Evolutionary conservation across 2,113 vertebrate genomes (phyloP).

Genomic region (Solea senegalensis): DNA sequence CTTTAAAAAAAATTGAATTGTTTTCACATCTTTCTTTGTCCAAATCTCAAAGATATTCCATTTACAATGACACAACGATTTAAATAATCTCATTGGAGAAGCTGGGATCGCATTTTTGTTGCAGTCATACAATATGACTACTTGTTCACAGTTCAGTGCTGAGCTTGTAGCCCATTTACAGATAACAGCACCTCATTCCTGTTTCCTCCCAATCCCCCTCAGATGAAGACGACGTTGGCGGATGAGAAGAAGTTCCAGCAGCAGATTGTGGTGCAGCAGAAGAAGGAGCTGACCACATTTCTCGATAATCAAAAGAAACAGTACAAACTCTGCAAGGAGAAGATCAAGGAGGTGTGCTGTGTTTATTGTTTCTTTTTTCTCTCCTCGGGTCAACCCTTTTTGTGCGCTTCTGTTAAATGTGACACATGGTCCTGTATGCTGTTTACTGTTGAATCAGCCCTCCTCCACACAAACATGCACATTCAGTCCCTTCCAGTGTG

Average conservation of each 20-base stretch:
- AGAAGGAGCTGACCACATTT: slow-evolving; percentile 98
- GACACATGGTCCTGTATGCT: slow-evolving; percentile 32
- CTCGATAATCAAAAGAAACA: slow-evolving; percentile 99
- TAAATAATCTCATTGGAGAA: too few relatives aligned
- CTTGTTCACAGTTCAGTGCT: neutral
- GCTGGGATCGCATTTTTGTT: too few relatives aligned
- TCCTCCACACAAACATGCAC: slow-evolving; percentile 53
- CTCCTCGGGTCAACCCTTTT: slow-evolving; percentile 19
- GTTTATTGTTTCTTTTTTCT: slow-evolving; percentile 27
- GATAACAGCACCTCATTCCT: neutral
- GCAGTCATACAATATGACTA: neutral
- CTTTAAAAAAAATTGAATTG: too few relatives aligned
- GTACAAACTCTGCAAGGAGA: slow-evolving; percentile 99
- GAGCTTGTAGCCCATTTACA: neutral
- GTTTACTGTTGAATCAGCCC: slow-evolving; percentile 48
- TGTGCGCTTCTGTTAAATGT: slow-evolving; percentile 30
- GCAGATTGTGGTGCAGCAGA: slow-evolving; percentile 97
- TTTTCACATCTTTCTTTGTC: too few relatives aligned
- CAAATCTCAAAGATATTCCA: too few relatives aligned
- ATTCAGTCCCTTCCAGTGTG: slow-evolving; percentile 20
- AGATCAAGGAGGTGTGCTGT: slow-evolving; percentile 94
- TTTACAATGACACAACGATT: too few relatives aligned
- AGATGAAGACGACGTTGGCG: slow-evolving; percentile 92
- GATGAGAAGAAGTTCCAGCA: slow-evolving; percentile 99
- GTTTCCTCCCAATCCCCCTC: neutral